Percentiles rank a stretch among this genome's conserved stretches.
Evolutionary conservation across 2,113 vertebrate genomes (phyloP).

Genomic region (Parus major): DNA sequence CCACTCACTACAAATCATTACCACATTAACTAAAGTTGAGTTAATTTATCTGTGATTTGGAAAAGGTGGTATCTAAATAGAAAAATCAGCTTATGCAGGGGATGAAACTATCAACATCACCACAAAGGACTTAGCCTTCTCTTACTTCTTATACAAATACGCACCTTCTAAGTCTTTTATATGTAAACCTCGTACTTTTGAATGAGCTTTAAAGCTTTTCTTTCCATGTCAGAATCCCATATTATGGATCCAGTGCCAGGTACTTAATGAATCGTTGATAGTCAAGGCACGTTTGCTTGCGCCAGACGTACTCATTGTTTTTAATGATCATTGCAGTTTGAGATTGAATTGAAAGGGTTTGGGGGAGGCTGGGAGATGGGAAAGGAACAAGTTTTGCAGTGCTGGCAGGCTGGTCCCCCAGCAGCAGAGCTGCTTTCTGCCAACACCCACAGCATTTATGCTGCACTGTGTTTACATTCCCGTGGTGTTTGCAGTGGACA

Average conservation of each 20-base stretch:
- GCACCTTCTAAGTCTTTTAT: conserved; percentile 22
- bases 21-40: conserved; percentile 75
- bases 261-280: conserved; percentile 69
- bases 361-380: conserved; percentile 36
- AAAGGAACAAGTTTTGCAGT: conserved; percentile 51
- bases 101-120: neutral
- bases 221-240: conserved; percentile 58
- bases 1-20: conserved; percentile 80
- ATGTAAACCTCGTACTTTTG: conserved; percentile 27
- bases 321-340: conserved; percentile 71
- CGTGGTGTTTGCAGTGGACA: fast-evolving
- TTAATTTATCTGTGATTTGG: conserved; percentile 71
- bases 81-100: conserved; percentile 37
- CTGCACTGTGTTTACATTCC: neutral
- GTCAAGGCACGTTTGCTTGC: conserved; percentile 67
- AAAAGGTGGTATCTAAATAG: conserved; percentile 65
- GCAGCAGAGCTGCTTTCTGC: neutral
- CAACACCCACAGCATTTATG: neutral
- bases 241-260: conserved; percentile 58
- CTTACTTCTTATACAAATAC: conserved; percentile 22
- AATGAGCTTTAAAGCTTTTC: conserved; percentile 59
- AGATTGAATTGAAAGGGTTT: conserved; percentile 64
- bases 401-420: neutral
- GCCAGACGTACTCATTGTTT: conserved; percentile 73
- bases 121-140: neutral